Evolutionary conservation across 2,113 vertebrate genomes (phyloP).

Genomic region (Siniperca knerii): DNA sequence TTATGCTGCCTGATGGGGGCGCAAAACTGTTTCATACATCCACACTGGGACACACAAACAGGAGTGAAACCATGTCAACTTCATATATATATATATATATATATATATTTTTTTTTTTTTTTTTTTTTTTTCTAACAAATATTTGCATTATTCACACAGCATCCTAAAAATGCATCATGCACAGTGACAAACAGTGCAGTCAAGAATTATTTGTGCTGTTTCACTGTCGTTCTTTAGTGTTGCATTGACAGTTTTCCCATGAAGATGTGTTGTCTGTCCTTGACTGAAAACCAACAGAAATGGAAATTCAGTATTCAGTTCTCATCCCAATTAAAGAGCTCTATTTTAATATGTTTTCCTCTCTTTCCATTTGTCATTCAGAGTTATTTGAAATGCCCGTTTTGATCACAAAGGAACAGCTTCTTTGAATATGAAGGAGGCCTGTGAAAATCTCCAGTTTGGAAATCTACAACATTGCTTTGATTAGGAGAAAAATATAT

Average conservation of each 20-base stretch:
- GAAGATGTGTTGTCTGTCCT: background rate
- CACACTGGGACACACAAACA: background rate
- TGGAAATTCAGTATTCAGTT: constrained; percentile 18
- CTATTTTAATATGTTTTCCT: constrained; percentile 13
- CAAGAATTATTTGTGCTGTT: background rate
- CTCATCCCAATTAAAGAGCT: constrained; percentile 35
- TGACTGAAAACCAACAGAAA: constrained; percentile 7
- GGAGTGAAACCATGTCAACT: background rate
- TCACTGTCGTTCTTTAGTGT: background rate
- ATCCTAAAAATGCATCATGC: background rate
- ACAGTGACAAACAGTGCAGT: background rate
- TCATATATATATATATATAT: too few relatives aligned
- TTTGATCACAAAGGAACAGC: background rate
- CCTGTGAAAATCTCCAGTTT: background rate
- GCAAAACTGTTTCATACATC: constrained; percentile 33
- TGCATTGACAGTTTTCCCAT: background rate
- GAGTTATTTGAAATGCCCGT: background rate
- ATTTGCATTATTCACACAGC: background rate
- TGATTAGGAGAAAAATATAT: background rate
- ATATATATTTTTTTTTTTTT: too few relatives aligned
- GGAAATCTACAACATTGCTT: background rate
- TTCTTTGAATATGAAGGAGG: background rate
- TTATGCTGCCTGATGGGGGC: constrained; percentile 55
- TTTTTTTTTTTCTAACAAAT: background rate
- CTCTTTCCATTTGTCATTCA: background rate